These are phyloP conservation scores for Cephus rjabovi DNA, from an alignment of 2,888 invertebrate genomes.

Conservation along the genomic window DNA sequence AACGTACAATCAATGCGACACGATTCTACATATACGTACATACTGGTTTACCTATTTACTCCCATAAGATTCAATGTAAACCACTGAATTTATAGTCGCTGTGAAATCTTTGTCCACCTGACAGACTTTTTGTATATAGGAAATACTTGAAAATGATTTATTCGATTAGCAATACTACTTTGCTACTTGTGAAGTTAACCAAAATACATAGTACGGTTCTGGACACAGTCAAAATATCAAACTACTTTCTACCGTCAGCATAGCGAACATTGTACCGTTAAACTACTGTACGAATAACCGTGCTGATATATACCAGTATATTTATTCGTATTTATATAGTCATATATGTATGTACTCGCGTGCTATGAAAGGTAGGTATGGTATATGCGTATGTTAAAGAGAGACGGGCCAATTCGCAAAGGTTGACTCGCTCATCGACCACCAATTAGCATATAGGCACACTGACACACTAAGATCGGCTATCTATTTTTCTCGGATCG, in stretches of 20 bases:
- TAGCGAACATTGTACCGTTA: constrained; percentile 34
- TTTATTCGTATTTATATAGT: neutral
- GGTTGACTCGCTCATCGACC: constrained; percentile 36
- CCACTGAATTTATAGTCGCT: neutral
- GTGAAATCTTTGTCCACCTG: neutral
- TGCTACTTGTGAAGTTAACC: neutral
- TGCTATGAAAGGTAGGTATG: neutral
- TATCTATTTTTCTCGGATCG: constrained; percentile 40
- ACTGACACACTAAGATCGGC: constrained; percentile 60
- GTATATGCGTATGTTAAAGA: neutral
- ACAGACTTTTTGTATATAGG: neutral
- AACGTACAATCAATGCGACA: neutral
- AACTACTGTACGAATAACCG: constrained; percentile 19
- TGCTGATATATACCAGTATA: neutral
- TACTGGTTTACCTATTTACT: neutral
- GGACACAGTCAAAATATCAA: constrained; percentile 40
- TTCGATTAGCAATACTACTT: neutral
- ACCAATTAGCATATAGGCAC: constrained; percentile 61
- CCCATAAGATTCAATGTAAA: neutral
- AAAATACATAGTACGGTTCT: neutral
- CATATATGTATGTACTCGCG: neutral
- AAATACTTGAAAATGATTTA: neutral
- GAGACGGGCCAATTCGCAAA: constrained; percentile 33
- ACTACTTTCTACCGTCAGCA: constrained; percentile 49
- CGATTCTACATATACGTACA: neutral